These are phyloP conservation scores for Kuschelorhynchus macadamiae DNA, from an alignment of 2,888 invertebrate species.

Conservation along the genomic window DNA sequence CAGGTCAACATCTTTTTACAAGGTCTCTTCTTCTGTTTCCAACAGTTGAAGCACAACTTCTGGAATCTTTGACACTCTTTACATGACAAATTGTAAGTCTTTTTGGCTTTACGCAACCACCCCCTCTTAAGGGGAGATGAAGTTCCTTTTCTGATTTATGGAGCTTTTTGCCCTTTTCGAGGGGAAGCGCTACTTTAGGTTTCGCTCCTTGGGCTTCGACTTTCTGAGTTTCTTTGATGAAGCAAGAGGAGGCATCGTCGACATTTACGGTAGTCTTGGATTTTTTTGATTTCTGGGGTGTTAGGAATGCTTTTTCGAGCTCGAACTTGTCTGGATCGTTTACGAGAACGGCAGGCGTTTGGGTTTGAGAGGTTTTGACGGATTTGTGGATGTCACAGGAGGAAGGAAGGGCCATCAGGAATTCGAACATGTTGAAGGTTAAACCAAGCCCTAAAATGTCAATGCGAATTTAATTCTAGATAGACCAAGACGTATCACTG, in stretches of 20 bases:
- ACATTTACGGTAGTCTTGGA: conserved; percentile 7
- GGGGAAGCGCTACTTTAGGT: neutral
- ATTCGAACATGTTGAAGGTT: neutral
- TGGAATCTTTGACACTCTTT: conserved; percentile 52
- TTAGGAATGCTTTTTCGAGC: conserved; percentile 19
- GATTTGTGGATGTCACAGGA: conserved; percentile 12
- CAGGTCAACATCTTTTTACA: neutral
- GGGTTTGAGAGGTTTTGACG: conserved; percentile 13
- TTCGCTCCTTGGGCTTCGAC: conserved; percentile 4
- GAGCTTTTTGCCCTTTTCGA: conserved; percentile 53
- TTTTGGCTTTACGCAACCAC: neutral
- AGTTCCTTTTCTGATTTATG: conserved; percentile 60
- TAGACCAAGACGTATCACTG: too few species aligned
- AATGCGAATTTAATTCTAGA: neutral
- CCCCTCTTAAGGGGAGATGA: conserved; percentile 5
- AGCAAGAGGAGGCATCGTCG: conserved; percentile 27
- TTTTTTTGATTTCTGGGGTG: neutral
- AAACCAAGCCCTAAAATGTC: conserved; percentile 33
- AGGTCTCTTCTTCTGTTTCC: conserved; percentile 14
- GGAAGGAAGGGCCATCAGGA: conserved; percentile 22
- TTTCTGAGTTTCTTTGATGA: conserved; percentile 28
- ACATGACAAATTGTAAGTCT: conserved; percentile 30
- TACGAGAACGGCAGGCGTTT: conserved; percentile 28
- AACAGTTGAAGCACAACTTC: conserved; percentile 26
- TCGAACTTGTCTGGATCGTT: conserved; percentile 32